phyloP scores from a whole-genome alignment of 2,113 vertebrate species.

The Ctenomys sociabilis region DNA sequence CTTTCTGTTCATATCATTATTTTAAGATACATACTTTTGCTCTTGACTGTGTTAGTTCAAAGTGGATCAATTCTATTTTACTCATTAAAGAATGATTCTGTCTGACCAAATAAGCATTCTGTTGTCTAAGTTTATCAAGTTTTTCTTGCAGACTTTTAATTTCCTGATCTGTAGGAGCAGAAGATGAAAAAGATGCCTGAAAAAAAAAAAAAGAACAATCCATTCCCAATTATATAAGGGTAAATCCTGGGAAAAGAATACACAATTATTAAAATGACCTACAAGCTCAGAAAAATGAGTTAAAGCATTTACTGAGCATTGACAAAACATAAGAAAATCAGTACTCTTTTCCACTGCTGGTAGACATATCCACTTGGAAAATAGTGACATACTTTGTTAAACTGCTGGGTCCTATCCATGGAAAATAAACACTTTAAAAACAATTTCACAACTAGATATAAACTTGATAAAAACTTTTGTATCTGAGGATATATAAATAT shows the following conservation, averaged over 20 bases:
- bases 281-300: constrained; percentile 29
- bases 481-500: constrained; percentile 42
- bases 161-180: constrained; percentile 83
- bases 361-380: not conserved
- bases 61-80: constrained; percentile 88
- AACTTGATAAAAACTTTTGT: not conserved
- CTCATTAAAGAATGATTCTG: constrained; percentile 89
- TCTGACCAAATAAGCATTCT: constrained; percentile 89
- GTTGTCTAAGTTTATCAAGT: constrained; percentile 86
- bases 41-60: constrained; percentile 87
- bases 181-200: constrained; percentile 72
- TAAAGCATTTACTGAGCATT: constrained; percentile 28
- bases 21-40: constrained; percentile 87
- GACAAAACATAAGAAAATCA: not conserved
- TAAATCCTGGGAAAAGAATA: constrained; percentile 51
- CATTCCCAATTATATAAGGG: constrained; percentile 50
- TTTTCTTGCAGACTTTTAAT: constrained; percentile 86
- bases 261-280: constrained; percentile 52
- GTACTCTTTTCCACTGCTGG: not conserved
- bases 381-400: constrained; percentile 25
- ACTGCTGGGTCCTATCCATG: not conserved
- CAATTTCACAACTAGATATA: constrained; percentile 10
- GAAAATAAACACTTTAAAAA: constrained; percentile 15
- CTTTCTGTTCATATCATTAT: constrained; percentile 48
- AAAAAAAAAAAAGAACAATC: constrained; percentile 65